Conservation (phyloP, 2,113 vertebrate species). For the Pelecanus crispus region DNA sequence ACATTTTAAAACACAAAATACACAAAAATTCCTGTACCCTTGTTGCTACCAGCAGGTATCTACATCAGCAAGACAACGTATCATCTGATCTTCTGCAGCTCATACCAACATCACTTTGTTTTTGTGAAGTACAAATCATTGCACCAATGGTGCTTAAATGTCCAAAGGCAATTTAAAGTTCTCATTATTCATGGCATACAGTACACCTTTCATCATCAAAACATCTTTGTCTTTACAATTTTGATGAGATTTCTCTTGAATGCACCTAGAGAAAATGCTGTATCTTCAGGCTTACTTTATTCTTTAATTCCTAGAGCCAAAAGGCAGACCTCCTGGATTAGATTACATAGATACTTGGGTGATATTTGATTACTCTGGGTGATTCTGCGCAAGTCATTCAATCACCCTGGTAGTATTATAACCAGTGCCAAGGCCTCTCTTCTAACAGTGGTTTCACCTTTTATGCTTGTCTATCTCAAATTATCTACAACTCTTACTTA, state of each 20-base stretch:
- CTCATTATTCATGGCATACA: not conserved
- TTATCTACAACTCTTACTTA: not conserved
- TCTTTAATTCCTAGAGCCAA: not conserved
- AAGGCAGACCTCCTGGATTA: not conserved
- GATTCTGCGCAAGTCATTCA: not conserved
- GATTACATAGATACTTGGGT: not conserved
- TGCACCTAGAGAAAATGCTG: not conserved
- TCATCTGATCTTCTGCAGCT: not conserved
- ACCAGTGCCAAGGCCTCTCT: not conserved
- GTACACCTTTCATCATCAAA: not conserved
- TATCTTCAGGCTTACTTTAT: not conserved
- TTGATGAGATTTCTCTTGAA: not conserved
- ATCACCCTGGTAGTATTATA: not conserved
- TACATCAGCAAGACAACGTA: not conserved
- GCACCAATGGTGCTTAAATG: not conserved
- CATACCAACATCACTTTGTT: not conserved
- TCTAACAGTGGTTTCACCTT: not conserved
- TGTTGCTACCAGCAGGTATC: not conserved
- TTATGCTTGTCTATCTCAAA: not conserved
- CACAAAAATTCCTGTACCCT: not conserved
- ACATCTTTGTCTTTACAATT: not conserved
- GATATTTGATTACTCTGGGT: not conserved
- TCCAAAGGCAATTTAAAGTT: not conserved
- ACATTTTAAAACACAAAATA: accelerated
- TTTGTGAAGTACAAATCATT: not conserved